Evolutionary conservation across 2,888 invertebrate species (phyloP).

Genomic region (Autographa gamma): DNA sequence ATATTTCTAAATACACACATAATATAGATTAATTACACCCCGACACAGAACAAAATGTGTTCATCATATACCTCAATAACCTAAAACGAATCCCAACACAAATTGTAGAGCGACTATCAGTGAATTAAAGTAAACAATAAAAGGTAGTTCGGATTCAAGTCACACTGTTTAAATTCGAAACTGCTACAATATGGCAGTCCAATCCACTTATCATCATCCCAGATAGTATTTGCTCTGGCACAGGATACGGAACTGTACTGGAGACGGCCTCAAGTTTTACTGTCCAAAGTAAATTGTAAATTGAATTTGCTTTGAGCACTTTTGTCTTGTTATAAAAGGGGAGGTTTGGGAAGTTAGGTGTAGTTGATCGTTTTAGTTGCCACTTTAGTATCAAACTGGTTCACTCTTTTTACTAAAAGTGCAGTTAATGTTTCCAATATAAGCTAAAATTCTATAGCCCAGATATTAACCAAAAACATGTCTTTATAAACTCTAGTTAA

Average conservation of each 20-base stretch:
- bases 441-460: no score
- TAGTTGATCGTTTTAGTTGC: neutral
- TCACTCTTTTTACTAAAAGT: no score
- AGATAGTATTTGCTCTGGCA: constrained; percentile 67
- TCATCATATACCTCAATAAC: no score
- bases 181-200: constrained; percentile 71
- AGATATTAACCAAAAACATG: no score
- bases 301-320: constrained; percentile 37
- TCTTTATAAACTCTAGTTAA: no score
- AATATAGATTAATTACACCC: no score
- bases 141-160: constrained; percentile 59
- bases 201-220: constrained; percentile 78
- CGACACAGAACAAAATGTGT: no score
- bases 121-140: constrained; percentile 59
- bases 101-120: constrained; percentile 49
- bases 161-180: constrained; percentile 79
- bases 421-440: no score
- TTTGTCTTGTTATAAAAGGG: constrained; percentile 13
- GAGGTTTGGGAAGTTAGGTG: constrained; percentile 6
- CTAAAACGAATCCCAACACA: no score
- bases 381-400: no score
- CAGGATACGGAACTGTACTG: constrained; percentile 48
- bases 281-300: constrained; percentile 50
- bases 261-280: constrained; percentile 25
- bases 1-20: no score